Conservation (phyloP, 2,888 invertebrate genomes). For the Escarpia spicata region DNA sequence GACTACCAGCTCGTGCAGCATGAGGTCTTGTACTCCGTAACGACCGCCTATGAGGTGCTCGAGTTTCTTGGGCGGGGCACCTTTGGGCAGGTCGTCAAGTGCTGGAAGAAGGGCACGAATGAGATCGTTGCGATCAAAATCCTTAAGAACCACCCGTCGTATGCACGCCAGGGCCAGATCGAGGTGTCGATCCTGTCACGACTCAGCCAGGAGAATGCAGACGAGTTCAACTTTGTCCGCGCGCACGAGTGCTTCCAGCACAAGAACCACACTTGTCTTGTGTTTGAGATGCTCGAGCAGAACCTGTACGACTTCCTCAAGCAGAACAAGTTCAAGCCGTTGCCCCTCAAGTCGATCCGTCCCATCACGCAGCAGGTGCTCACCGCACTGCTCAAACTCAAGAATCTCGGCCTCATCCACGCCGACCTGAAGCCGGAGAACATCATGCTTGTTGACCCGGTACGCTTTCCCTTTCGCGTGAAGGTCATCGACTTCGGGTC, state of each 20-base stretch:
- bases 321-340: slow-evolving; percentile 98
- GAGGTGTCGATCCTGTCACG: slow-evolving; percentile 72
- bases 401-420: slow-evolving; percentile 98
- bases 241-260: slow-evolving; percentile 99
- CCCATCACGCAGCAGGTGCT: slow-evolving; percentile 98
- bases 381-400: slow-evolving; percentile 82
- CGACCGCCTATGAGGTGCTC: slow-evolving; percentile 90
- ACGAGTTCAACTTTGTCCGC: slow-evolving; percentile 95
- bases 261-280: slow-evolving; percentile 98
- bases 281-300: slow-evolving; percentile 99
- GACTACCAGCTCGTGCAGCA: slow-evolving; percentile 99
- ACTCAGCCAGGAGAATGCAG: slow-evolving; percentile 66
- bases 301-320: slow-evolving; percentile 99
- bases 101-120: slow-evolving; percentile 99
- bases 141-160: slow-evolving; percentile 99
- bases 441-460: slow-evolving; percentile 99
- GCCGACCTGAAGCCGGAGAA: slow-evolving; percentile 99
- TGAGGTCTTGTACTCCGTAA: slow-evolving; percentile 92
- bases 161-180: slow-evolving; percentile 99
- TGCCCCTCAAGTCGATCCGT: slow-evolving; percentile 97
- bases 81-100: slow-evolving; percentile 98
- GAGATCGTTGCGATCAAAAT: slow-evolving; percentile 99
- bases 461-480: slow-evolving; percentile 96
- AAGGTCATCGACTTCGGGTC: slow-evolving; percentile 99
- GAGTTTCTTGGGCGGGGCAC: slow-evolving; percentile 99